Evolutionary conservation across 2,888 invertebrate species (phyloP), one percentile per base, ranked within the genome.

Genomic region (Microdon myrmicae): DNA sequence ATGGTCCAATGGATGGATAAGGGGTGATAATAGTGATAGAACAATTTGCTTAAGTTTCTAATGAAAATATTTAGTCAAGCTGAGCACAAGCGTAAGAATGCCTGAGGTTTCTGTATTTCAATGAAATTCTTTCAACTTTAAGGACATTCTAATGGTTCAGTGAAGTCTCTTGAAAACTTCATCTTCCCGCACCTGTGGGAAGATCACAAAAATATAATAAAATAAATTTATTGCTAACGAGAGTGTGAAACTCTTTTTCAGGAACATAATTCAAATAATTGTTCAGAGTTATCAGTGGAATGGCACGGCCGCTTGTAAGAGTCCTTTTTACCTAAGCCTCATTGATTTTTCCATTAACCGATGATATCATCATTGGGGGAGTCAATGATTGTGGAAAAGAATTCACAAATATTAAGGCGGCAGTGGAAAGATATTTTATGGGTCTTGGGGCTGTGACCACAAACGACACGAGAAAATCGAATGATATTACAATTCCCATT

Each of bases 341-440:
- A 64, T 64, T 64, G 61, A 64, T 64, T 64, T 61, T 64, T 51
- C 61, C 61, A 64, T 64, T 64, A 64, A 64, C 51, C 32, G 56
- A 64, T 51, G 56, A 16, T 56, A 64, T 64, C 61, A 34, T 29
- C 10, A 35, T 49, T 26, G 9, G 32, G 25, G 16, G 12, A 9
- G 10, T 8, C 45, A 39, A 39, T 47, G 16, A 43, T 43, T 37
- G 32, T 9, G 19, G 17, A 37, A 17, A 14, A 38, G 48, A 43
- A 38, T 51, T 29, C 22, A 12, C 13, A 34, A 43, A 44, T 49
- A 48, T 51, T 51, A 51, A 41, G 45, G 25, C 23, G 41, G 51
- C 23, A 54, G 60, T 54, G 48, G 41, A 32, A 49, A 39, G 28
- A n/a, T 9, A 12, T 5, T 35, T 14, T 7, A 22, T 20, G 35